These are phyloP conservation scores for Listrodromus nycthemerus DNA, from an alignment of 2,888 invertebrate genomes.

Conservation along the genomic window DNA sequence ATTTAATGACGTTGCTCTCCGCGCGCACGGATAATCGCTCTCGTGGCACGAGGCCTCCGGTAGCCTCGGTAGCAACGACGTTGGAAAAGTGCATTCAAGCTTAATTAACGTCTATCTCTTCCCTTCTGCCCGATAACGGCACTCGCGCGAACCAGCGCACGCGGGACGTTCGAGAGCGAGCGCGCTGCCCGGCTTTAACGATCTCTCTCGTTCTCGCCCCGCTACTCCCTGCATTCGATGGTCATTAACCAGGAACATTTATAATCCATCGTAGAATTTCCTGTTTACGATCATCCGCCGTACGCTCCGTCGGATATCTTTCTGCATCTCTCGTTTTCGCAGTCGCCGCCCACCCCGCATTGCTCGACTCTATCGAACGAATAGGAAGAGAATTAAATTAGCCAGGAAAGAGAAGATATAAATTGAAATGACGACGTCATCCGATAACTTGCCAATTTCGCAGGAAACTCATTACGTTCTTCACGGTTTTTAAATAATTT, in stretches of 20 bases:
- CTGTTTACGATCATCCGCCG: slow-evolving; percentile 59
- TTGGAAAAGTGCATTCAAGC: slow-evolving; percentile 61
- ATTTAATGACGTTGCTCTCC: slow-evolving; percentile 34
- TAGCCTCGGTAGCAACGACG: slow-evolving; percentile 24
- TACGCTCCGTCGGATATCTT: slow-evolving; percentile 14
- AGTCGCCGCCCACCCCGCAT: neutral
- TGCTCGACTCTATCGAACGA: neutral
- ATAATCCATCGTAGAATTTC: slow-evolving; percentile 63
- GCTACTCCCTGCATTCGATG: slow-evolving; percentile 36
- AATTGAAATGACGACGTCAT: slow-evolving; percentile 33
- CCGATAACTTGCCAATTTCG: slow-evolving; percentile 45
- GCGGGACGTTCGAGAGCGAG: slow-evolving; percentile 18
- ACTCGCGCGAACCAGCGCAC: slow-evolving; percentile 43
- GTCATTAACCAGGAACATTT: slow-evolving; percentile 63
- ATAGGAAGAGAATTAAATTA: slow-evolving; percentile 18
- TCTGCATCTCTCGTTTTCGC: neutral
- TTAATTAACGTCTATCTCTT: slow-evolving; percentile 60
- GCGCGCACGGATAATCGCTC: slow-evolving; percentile 45
- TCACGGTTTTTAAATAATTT: neutral
- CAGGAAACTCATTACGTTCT: slow-evolving; percentile 54
- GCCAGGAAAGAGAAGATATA: slow-evolving; percentile 17
- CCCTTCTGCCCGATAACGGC: slow-evolving; percentile 58
- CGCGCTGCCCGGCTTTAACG: slow-evolving; percentile 51
- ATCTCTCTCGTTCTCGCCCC: slow-evolving; percentile 42
- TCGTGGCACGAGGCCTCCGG: slow-evolving; percentile 37